Evolutionary conservation across 2,797 vertebrate genomes (phyloP), one percentile per base, ranked within the genome.

Genomic region (Enteromius afrohamiltoni): DNA sequence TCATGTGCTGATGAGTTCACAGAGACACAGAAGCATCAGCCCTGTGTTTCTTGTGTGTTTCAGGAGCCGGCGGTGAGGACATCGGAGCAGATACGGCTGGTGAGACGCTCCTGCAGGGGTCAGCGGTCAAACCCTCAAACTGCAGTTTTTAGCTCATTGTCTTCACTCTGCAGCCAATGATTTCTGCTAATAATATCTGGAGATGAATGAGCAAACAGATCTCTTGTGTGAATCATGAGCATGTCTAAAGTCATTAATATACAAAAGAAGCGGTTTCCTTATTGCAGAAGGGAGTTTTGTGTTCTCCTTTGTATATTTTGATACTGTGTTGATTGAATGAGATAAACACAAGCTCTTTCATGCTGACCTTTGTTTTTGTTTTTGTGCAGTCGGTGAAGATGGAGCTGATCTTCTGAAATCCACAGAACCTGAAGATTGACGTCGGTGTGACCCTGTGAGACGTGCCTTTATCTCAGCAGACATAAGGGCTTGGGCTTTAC

Each of bases 381-480:
- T 88, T 68, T 71, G 42, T 47, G 85, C 6, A 90, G 90, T 80
- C 87, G 91, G 89, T 45, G 31, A 71, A 53, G 69, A 83, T 8
- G 58, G 73, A 74, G 19, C 29, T 1, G 29, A 53, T 34, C 70
- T 51, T 76, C 83, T 3, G 37, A 17, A 21, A 26, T 60, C 65
- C 87, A 64, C 78, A 75, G 17, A 51, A 1, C 76, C 85, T 84
- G 86, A 87, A 90, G 80, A 85, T 49, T 21, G 71, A 60, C 31
- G 53, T 80, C 34, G 5, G 1, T 29, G n/a, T 58, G 55, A 5
- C 0, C 0, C 55, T 60, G n/a, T 31, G 31, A 31, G 31, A 31
- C 31, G 31, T 31, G 31, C 31, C 31, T 31, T 31, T 26, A 10
- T 76, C n/a, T 40, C 82, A 58, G 58, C 76, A 51, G 77, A 82